These are phyloP conservation scores for Syngnathus scovelli DNA, from an alignment of 2,113 vertebrate species.

Conservation along the genomic window DNA sequence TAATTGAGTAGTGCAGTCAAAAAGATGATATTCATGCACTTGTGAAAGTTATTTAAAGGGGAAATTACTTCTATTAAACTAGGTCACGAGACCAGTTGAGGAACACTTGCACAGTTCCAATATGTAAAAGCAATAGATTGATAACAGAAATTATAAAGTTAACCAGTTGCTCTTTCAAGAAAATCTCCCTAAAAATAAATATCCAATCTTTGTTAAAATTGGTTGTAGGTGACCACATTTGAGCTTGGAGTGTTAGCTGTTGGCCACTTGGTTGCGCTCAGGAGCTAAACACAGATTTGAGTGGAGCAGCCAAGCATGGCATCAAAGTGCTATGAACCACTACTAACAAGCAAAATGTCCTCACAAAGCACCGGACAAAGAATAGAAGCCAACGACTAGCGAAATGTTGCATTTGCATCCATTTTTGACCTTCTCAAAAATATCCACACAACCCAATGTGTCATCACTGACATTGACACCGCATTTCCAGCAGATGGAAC, in stretches of 20 bases:
- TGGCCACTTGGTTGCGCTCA: slow-evolving; percentile 55
- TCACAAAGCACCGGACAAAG: neutral
- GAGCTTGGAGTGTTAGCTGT: slow-evolving; percentile 30
- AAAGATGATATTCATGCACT: too few species aligned
- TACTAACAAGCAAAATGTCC: slow-evolving; percentile 26
- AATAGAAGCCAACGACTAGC: neutral
- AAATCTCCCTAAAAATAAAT: too few species aligned
- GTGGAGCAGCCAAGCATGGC: slow-evolving; percentile 4
- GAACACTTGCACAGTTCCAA: too few species aligned
- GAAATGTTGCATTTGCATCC: slow-evolving; percentile 1
- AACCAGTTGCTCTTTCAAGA: too few species aligned
- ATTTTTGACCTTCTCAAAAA: neutral
- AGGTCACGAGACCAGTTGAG: too few species aligned
- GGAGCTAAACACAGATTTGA: slow-evolving; percentile 12
- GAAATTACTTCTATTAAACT: too few species aligned
- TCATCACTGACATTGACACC: slow-evolving; percentile 18
- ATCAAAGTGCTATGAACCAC: slow-evolving; percentile 20
- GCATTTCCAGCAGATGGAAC: slow-evolving; percentile 12
- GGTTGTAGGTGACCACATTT: neutral
- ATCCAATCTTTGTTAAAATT: too few species aligned
- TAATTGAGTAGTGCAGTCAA: too few species aligned
- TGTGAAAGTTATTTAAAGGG: too few species aligned
- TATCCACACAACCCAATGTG: slow-evolving; percentile 10
- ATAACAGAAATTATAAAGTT: too few species aligned
- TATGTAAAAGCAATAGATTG: too few species aligned